A percentile compares a stretch with the other conserved stretches of the same genome.
Evolutionary conservation across 2,888 invertebrate genomes (phyloP).

Genomic region (Siphlonurus alternatus): DNA sequence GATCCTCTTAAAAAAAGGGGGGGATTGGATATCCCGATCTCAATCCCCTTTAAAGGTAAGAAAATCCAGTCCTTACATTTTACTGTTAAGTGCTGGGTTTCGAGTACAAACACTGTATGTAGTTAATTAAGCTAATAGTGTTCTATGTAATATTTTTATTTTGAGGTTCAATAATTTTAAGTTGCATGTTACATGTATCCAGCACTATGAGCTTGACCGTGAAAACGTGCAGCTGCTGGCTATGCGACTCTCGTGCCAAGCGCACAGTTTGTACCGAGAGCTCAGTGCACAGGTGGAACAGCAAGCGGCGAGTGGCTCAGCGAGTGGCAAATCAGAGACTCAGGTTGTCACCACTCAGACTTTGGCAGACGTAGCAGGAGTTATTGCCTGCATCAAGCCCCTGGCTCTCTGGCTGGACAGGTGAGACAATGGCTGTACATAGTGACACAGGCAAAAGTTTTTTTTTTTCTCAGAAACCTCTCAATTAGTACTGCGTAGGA

Average conservation of each 20-base stretch:
- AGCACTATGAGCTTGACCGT: slow-evolving; percentile 81
- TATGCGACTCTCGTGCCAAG: slow-evolving; percentile 63
- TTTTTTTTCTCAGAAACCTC: slow-evolving; percentile 13
- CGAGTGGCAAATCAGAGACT: slow-evolving; percentile 30
- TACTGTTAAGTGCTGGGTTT: no score
- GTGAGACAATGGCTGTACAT: slow-evolving; percentile 24
- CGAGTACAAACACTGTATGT: no score
- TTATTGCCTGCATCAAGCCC: slow-evolving; percentile 69
- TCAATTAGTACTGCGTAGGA: no score
- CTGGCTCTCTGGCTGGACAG: slow-evolving; percentile 84
- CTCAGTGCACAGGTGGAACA: slow-evolving; percentile 21
- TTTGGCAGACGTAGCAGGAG: slow-evolving; percentile 69
- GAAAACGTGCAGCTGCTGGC: slow-evolving; percentile 87
- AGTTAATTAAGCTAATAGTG: no score
- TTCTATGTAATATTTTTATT: no score
- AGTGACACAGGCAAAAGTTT: slow-evolving; percentile 9
- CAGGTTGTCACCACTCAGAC: slow-evolving; percentile 58
- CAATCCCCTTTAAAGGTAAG: no score
- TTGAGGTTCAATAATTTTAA: no score
- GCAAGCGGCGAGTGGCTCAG: no score
- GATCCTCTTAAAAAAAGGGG: no score
- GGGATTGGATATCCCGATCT: no score
- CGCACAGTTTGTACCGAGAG: slow-evolving; percentile 59
- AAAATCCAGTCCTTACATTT: no score
- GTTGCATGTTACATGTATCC: no score